Evolutionary conservation across 2,113 vertebrate species (phyloP), one percentile per base, ranked within the genome.

Genomic region (Cheirogaleus medius): DNA sequence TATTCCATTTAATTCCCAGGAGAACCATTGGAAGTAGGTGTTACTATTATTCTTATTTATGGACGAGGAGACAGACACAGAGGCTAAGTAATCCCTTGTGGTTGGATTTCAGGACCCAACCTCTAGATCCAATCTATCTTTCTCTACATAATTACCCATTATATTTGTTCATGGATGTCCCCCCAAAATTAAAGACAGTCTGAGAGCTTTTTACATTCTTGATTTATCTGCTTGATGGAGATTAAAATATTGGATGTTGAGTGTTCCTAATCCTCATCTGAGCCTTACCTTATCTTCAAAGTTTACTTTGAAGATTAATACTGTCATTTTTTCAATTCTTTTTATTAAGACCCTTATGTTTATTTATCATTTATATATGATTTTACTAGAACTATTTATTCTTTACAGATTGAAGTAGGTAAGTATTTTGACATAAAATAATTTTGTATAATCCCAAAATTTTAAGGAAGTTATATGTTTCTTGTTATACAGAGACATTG

Each of bases 401-500:
- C 37, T 52, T 90, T 96, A 68, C 34, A 64, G 90, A 84, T 90
- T 8, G 73, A 42, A 29, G 3, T 56, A 95, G 44, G 44, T 34
- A 89, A 58, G 20, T 68, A 87, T 93, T 95, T 90, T 87, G 60
- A 93, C 15, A 83, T 49, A 56, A 84, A 66, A 82, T 82, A 68
- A 93, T 90, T 94, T 91, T 96, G 83, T 32, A 2, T 66, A 91
- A 78, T 0, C 10, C 2, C 66, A 39, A 17, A 96, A 39, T 66
- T 93, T 96, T 87, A 94, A 83, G 17, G 37, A 83, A 66, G 91
- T 39, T 85, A 17, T 42, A 80, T 88, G 5, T 49, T 97, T 97
- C 58, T 90, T 92, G 58, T 84, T 82, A 77, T 27, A 89, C 25
- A 56, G 44, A 88, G 11, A 89, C 34, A 34, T 47, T 94, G 69